Percentiles rank a stretch among this genome's conserved stretches.
phyloP scores from a whole-genome alignment of 2,888 invertebrate genomes.

The Achlya flavicornis region DNA sequence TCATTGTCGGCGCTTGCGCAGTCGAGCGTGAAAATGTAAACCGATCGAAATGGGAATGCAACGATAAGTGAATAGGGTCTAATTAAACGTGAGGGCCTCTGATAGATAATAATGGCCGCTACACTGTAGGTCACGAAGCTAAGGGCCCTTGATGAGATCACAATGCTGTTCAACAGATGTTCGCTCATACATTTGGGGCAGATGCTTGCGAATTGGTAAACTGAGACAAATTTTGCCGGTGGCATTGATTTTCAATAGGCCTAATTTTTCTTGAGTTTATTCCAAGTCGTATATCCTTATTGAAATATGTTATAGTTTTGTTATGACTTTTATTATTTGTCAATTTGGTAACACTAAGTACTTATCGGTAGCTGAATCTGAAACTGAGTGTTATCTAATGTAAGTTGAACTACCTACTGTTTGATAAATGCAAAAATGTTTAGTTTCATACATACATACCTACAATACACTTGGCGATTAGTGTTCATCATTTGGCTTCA shows the following conservation, averaged over 20 bases:
- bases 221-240: constrained; percentile 52
- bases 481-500: background rate
- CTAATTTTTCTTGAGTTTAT: constrained; percentile 21
- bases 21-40: constrained; percentile 65
- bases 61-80: constrained; percentile 76
- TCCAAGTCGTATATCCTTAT: background rate
- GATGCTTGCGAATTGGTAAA: constrained; percentile 63
- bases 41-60: constrained; percentile 68
- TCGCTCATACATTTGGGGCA: constrained; percentile 63
- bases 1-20: constrained; percentile 59
- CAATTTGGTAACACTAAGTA: no score
- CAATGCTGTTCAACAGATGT: constrained; percentile 68
- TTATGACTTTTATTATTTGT: no score
- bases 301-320: background rate
- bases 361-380: background rate
- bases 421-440: background rate
- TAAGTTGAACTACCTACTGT: background rate
- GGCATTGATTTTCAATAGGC: constrained; percentile 46
- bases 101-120: constrained; percentile 59
- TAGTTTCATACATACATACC: background rate
- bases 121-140: constrained; percentile 61
- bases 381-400: background rate
- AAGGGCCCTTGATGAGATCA: constrained; percentile 49
- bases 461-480: background rate
- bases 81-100: constrained; percentile 71